Evolutionary conservation across 1,140 invertebrate species (phyloP), one percentile per base, ranked within the genome.

Genomic region (Proales similis): DNA sequence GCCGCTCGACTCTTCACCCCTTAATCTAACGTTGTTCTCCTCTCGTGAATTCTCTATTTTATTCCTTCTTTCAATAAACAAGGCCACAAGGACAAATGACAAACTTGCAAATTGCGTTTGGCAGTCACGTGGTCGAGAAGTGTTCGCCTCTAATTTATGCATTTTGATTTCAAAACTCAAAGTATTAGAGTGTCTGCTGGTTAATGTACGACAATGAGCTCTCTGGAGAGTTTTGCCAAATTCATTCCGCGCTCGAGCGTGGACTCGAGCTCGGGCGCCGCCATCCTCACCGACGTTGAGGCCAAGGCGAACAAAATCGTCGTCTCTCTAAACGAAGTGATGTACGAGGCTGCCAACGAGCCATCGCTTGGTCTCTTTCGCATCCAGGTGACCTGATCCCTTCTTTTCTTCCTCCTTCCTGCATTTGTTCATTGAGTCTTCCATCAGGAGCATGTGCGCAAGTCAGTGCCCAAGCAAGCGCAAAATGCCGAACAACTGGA

Each of bases 221-320:
- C 51, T 38, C 30, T 57, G 22, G 51, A 57, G 45, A 57, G 20
- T 26, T 57, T 57, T 57, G 33, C 29, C 0, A 39, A 42, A 30
- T 42, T 57, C 20, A 26, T 57, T 17, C 51, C 51, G 2, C 29
- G 30, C 26, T 11, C 48, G 3, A 36, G 24, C 24, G 30, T n/a
- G 30, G 24, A n/a, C 24, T 12, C 33, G 5, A 39, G 14, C 4
- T 5, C 22, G 2, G 2, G 20, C 3, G 2, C 14, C 2, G 24
- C 9, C n/a, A 57, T 57, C 30, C 29, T 57, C 26, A 57, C 57
- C 6, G 57, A 61, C 47, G 26, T 45, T 19, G 57, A 61, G 17
- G 26, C 20, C 12, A 61, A 61, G 32, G 57, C 39, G 0, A 45
- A n/a, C 14, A 19, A 14, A 32, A 5, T 30, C 2, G 22, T 46